A percentile compares a stretch with the other conserved stretches of the same genome.
phyloP scores from a whole-genome alignment of 2,113 vertebrate genomes.

The Riparia riparia region DNA sequence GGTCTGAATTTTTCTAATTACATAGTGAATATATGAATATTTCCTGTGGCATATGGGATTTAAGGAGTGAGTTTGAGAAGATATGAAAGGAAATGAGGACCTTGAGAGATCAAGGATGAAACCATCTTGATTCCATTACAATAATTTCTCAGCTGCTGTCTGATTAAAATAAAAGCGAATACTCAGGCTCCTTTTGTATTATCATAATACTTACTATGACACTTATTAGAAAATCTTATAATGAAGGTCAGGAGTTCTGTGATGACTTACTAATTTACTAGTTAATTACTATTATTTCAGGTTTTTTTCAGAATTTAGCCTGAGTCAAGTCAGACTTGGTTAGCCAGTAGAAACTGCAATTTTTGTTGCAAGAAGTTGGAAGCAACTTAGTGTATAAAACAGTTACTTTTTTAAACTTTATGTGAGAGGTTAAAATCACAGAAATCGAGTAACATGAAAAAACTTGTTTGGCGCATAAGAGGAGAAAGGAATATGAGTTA shows the following conservation, averaged over 20 bases:
- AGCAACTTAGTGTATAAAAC: background rate
- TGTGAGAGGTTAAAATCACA: background rate
- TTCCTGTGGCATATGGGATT: constrained; percentile 27
- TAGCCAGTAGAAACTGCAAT: background rate
- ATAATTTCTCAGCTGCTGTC: constrained; percentile 5
- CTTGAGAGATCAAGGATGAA: constrained; percentile 22
- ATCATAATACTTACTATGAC: background rate
- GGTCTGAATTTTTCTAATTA: constrained; percentile 61
- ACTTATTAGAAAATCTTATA: background rate
- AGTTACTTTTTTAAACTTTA: background rate
- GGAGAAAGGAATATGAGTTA: background rate
- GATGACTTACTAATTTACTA: background rate
- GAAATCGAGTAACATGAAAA: background rate
- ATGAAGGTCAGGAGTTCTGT: background rate
- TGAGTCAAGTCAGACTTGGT: background rate
- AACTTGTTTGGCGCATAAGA: background rate
- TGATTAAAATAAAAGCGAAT: constrained; percentile 37
- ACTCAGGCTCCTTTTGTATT: background rate
- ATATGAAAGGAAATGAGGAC: constrained; percentile 52
- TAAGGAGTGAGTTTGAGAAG: constrained; percentile 32
- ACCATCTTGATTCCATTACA: constrained; percentile 6
- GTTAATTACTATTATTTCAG: background rate
- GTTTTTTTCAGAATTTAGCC: background rate
- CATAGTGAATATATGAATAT: constrained; percentile 59
- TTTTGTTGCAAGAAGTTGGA: background rate